Conservation (phyloP, 2,113 vertebrate genomes). For the Muntiacus reevesi region DNA sequence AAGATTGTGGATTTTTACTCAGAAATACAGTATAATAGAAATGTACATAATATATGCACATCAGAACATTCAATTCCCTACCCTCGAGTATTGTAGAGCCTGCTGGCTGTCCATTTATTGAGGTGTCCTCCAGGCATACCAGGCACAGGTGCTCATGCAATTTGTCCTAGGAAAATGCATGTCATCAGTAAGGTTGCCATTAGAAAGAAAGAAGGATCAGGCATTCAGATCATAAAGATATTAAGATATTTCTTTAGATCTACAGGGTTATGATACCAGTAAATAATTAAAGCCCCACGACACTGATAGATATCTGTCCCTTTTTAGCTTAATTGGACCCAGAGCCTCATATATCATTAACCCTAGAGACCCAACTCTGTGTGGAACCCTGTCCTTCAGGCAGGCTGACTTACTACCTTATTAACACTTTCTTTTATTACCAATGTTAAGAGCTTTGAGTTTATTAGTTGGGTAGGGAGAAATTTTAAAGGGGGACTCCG, state of each 20-base stretch:
- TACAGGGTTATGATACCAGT: not conserved
- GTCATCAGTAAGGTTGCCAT: not conserved
- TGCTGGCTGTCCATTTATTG: not conserved
- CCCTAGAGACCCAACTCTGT: not conserved
- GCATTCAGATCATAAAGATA: not conserved
- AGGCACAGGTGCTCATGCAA: not conserved
- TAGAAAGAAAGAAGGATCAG: not conserved
- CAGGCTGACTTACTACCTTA: not conserved
- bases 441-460: not conserved
- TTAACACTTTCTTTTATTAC: not conserved
- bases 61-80: not conserved
- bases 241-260: not conserved
- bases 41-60: not conserved
- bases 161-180: not conserved
- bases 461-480: not conserved
- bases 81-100: accelerated
- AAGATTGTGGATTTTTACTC: conserved; percentile 51
- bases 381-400: not conserved
- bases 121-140: not conserved
- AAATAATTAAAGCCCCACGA: not conserved
- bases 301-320: not conserved
- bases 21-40: not conserved
- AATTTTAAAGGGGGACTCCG: not conserved
- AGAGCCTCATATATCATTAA: not conserved
- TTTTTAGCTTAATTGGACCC: not conserved